Evolutionary conservation across 1,140 invertebrate species (phyloP), one percentile per base, ranked within the genome.

Genomic region (Rhopalosiphum maidis): DNA sequence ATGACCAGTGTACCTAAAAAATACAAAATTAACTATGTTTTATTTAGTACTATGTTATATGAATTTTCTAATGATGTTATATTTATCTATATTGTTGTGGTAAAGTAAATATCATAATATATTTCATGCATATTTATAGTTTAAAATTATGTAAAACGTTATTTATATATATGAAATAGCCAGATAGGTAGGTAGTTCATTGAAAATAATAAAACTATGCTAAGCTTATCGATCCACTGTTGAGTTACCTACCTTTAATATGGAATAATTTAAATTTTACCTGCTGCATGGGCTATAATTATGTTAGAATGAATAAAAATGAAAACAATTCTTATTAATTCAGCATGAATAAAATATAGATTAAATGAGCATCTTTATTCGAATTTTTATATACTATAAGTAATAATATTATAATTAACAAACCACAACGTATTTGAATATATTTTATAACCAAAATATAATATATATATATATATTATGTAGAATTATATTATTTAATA

Each of bases 1-100:
- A 94, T 97, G 97, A n/a, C 97, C 97, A 7, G 97, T 97, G 94
- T 97, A 97, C 93, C 97, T 97, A 95, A 89, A 95, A 95, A 83
- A 90, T 43, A 48, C 9, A 60, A 91, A 90, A 93, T 43, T 2
- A 87, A 18, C 5, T 85, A 43, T 23, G 22, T 85, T 41, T 23
- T 83, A n/a, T 77, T 77, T 77, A 23, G 37, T 83, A 83, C 35
- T 37, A 83, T 37, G 25, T 43, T 85, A 43, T 68, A 68, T 68
- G 15, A n/a, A 68, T 68, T n/a, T 68, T 68, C 60, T 68, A n/a
- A 18, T 48, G 0, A 48, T 46, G 15, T 48, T 48, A 85, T 25
- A 22, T 83, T 41, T 83, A 37, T 46, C 25, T 18, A 46, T 86
- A 86, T 68, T n/a, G n/a, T 68, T 68, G 5, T 68, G 60, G 60